phyloP scores from a whole-genome alignment of 2,113 vertebrate genomes.

The Clarias gariepinus region DNA sequence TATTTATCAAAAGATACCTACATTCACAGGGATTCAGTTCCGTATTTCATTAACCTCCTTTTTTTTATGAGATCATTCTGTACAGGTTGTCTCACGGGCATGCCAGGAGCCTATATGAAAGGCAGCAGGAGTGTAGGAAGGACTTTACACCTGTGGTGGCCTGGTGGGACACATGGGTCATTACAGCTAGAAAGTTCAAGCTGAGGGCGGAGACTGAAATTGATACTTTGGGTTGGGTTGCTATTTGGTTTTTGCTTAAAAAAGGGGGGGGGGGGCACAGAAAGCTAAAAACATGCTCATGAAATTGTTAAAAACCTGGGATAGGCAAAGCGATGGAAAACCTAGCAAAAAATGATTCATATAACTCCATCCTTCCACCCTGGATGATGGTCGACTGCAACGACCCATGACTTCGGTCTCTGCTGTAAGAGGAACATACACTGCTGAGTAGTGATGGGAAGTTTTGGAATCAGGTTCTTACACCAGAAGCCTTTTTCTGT shows the following conservation, averaged over 20 bases:
- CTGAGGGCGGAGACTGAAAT: too few species aligned
- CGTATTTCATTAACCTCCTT: not conserved
- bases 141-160: constrained; percentile 44
- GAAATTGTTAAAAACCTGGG: not conserved
- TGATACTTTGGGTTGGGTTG: not conserved
- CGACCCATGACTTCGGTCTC: too few species aligned
- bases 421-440: too few species aligned
- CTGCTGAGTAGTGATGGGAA: too few species aligned
- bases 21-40: constrained; percentile 48
- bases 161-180: constrained; percentile 23
- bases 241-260: not conserved
- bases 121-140: not conserved
- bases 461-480: too few species aligned
- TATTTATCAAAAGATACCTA: constrained; percentile 51
- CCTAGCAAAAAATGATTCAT: too few species aligned
- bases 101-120: not conserved
- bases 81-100: constrained; percentile 21
- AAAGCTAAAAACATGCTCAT: not conserved
- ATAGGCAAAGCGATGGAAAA: too few species aligned
- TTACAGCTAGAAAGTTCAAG: constrained; percentile 5
- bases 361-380: too few species aligned
- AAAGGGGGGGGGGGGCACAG: not conserved
- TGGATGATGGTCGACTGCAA: too few species aligned
- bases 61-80: constrained; percentile 34
- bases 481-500: too few species aligned